Base-by-base conservation (phyloP, 1,140 invertebrate species). In the Solenopsis invicta region DNA sequence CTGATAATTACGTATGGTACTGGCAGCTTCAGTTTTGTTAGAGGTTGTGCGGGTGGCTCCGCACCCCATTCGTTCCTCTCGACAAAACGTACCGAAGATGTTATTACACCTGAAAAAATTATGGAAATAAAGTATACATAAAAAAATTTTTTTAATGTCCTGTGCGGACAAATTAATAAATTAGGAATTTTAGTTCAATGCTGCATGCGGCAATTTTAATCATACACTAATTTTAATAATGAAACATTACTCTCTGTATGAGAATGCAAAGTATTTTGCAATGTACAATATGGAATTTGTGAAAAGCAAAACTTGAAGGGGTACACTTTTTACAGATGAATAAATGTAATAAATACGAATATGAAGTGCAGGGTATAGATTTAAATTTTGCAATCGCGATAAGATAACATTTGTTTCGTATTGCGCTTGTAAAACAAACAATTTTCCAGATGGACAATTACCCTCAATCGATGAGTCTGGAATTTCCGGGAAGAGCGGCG, bases 1-100 rank as follows among this genome's bases (percentile, higher is more conserved):
- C 98, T 97, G 72, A 98, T 97, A 81, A 98, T 97, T 1, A 98
- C 97, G 86, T 96, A 97, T 1, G 96, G 96, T 1, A 98, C 96
- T 2, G 98, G 97, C 8, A 95, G 95, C 2, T 87, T 75, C 88
- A 97, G 95, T 1, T 93, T 90, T 16, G 93, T 92, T 5, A 94
- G 87, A 10, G 93, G 92, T 10, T 94, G 66, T 10, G 94, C 95
- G 0, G 97, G 95, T 4, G 95, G 92, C 56, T 96, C 95, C 18
- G 97, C 97, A 4, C 95, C 93, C 97, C 97, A 98, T 82, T 96
- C 95, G 0, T 94, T 90, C 3, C 97, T 95, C 4, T 94, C 87
- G 5, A 97, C 94, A 56, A 97, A 96, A 13, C 94, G 93, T 37
- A 96, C 94, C 18, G 94, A 91, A 67, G 77, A 69, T 24, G 64